A percentile compares a stretch with the other conserved stretches of the same genome.
These are phyloP conservation scores for Spea bombifrons DNA, from an alignment of 2,113 vertebrate species.

Conservation along the genomic window DNA sequence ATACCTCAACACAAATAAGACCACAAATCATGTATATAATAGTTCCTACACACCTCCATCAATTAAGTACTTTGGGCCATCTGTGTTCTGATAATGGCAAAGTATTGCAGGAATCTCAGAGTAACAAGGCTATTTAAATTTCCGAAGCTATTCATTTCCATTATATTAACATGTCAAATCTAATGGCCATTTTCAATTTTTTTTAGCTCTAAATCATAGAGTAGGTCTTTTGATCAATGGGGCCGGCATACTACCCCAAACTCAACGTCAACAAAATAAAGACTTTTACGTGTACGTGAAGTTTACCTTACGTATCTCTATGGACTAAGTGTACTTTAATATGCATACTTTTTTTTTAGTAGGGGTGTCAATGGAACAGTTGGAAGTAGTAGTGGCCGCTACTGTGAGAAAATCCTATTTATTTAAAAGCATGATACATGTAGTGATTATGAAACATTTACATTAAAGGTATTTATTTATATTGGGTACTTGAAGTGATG, in stretches of 20 bases:
- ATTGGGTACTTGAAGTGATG: too few relatives aligned
- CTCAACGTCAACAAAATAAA: too few relatives aligned
- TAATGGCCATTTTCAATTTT: background rate
- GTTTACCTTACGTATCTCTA: too few relatives aligned
- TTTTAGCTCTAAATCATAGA: background rate
- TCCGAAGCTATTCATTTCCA: background rate
- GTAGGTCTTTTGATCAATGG: background rate
- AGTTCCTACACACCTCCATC: slow-evolving; percentile 17
- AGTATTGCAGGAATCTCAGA: background rate
- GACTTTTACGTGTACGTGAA: too few relatives aligned
- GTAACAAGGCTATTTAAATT: background rate
- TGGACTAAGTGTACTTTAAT: too few relatives aligned
- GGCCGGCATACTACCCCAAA: background rate
- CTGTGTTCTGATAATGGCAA: background rate
- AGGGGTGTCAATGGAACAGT: too few relatives aligned
- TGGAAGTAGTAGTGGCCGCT: too few relatives aligned
- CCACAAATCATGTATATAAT: slow-evolving; percentile 7
- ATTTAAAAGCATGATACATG: too few relatives aligned
- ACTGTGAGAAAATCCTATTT: too few relatives aligned
- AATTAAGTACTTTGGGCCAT: slow-evolving; percentile 19
- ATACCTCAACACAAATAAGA: slow-evolving; percentile 11
- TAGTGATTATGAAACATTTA: too few relatives aligned
- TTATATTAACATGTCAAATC: background rate
- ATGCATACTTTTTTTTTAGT: too few relatives aligned
- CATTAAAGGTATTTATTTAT: too few relatives aligned